Percentiles rank a stretch among this genome's conserved stretches.
Evolutionary conservation across 2,113 vertebrate species (phyloP).

Genomic region (Heterocephalus glaber): DNA sequence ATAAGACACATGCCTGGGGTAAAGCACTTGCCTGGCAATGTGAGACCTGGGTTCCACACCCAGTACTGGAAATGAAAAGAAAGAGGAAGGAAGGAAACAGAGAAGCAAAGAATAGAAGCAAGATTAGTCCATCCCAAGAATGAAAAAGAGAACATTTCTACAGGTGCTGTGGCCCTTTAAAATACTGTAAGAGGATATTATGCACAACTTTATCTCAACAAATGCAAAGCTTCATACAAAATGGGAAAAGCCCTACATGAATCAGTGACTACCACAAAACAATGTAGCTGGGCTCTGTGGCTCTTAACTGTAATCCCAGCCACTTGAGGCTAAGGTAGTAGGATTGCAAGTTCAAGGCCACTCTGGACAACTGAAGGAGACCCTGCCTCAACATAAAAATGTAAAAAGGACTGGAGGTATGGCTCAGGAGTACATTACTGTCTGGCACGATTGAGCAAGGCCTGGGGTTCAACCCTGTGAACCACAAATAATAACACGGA

Average conservation of each 20-base stretch:
- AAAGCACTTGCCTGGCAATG: background rate
- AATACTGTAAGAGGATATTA: background rate
- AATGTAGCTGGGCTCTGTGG: background rate
- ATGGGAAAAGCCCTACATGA: background rate
- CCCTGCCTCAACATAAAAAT: background rate
- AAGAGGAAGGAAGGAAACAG: background rate
- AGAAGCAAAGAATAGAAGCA: background rate
- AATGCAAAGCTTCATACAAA: background rate
- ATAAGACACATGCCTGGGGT: too few species aligned
- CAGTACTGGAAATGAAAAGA: background rate
- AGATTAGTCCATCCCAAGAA: background rate
- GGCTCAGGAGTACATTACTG: too few species aligned
- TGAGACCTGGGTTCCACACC: background rate
- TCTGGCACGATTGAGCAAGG: background rate
- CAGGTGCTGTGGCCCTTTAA: background rate
- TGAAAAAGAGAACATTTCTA: background rate
- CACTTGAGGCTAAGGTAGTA: background rate
- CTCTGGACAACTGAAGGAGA: background rate
- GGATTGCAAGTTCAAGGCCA: background rate
- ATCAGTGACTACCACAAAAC: constrained; percentile 1
- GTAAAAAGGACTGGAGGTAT: background rate
- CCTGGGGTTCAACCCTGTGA: background rate
- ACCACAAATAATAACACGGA: background rate
- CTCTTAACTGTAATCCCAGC: background rate
- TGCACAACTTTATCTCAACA: background rate